Evolutionary conservation across 53 echinoderm and acorn worm genomes (phyloP).

Genomic region (Antedon mediterranea): DNA sequence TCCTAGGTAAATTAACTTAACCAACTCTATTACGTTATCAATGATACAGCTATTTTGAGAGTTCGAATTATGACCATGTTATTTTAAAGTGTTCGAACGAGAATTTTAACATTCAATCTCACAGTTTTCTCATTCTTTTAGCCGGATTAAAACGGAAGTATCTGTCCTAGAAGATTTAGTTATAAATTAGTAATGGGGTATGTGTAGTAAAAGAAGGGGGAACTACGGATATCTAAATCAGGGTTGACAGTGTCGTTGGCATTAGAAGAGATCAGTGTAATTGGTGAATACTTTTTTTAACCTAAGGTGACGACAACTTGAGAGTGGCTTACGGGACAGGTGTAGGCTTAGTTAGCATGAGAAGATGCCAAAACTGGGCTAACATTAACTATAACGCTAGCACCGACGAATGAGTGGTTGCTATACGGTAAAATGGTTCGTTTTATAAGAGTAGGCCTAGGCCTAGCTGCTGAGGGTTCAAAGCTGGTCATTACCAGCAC

Average conservation of each 20-base stretch:
- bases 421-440: background rate
- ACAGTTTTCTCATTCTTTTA: background rate
- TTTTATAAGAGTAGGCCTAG: too few relatives aligned
- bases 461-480: background rate
- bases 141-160: background rate
- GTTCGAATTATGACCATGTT: background rate
- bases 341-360: background rate
- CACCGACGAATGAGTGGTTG: background rate
- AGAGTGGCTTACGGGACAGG: background rate
- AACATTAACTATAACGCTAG: background rate
- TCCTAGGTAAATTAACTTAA: background rate
- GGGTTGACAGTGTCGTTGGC: background rate
- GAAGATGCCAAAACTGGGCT: background rate
- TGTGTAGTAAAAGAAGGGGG: background rate
- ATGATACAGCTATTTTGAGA: background rate
- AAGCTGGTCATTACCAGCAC: background rate
- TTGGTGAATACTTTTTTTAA: background rate
- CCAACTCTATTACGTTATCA: background rate
- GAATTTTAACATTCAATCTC: background rate
- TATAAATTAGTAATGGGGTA: background rate
- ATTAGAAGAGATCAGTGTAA: background rate
- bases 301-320: background rate
- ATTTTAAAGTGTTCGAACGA: background rate
- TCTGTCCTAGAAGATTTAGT: background rate
- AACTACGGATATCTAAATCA: background rate